Conservation (phyloP, 2,888 invertebrate genomes). For the Colostygia pectinataria region DNA sequence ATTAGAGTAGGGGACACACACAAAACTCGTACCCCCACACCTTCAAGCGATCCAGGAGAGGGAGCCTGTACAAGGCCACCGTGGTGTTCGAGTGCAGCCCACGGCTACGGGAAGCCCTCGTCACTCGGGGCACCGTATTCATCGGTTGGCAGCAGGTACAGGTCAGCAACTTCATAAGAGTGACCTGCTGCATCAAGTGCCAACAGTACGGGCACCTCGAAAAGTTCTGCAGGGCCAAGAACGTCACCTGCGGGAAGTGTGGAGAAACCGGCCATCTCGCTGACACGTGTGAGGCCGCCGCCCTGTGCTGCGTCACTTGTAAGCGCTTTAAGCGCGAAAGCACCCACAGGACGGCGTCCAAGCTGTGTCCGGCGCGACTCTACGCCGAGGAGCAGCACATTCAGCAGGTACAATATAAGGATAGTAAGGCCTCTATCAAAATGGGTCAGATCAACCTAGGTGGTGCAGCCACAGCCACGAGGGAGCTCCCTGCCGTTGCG, state of each 20-base stretch:
- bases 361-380: conserved; percentile 26
- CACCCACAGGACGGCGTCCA: conserved; percentile 29
- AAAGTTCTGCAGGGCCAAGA: background rate
- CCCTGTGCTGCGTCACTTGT: conserved; percentile 36
- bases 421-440: background rate
- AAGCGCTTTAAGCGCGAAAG: conserved; percentile 21
- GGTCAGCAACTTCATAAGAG: conserved; percentile 8
- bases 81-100: conserved; percentile 8
- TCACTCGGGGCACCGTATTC: background rate
- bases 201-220: conserved; percentile 46
- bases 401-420: conserved; percentile 17
- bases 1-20: too few species aligned
- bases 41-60: background rate
- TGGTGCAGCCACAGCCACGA: conserved; percentile 27
- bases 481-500: conserved; percentile 31
- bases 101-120: conserved; percentile 2
- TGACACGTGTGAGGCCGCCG: conserved; percentile 9
- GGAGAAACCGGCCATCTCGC: conserved; percentile 30
- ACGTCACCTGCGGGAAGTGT: conserved; percentile 31
- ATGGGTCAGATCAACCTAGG: conserved; percentile 37
- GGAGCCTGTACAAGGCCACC: conserved; percentile 9
- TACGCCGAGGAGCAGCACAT: conserved; percentile 27
- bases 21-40: too few species aligned
- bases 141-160: conserved; percentile 10
- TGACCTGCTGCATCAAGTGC: conserved; percentile 39